These are phyloP conservation scores for Noctua janthina DNA, from an alignment of 2,888 invertebrate genomes.

Conservation along the genomic window DNA sequence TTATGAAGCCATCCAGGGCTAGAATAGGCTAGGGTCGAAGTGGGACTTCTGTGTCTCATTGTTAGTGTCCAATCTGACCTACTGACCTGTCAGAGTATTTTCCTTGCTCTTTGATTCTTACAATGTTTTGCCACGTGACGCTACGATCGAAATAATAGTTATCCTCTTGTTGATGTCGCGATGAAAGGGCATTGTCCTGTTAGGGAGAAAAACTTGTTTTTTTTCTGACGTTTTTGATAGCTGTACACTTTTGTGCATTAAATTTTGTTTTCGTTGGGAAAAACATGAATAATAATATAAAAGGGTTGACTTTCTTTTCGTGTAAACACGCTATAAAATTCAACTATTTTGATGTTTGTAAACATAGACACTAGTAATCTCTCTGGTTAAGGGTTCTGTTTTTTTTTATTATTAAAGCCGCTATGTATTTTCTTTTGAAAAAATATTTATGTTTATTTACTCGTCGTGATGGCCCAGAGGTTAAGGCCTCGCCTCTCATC, in stretches of 20 bases:
- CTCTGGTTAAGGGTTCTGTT: not conserved
- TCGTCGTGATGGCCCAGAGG: too few species aligned
- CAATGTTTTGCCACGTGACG: conserved; percentile 33
- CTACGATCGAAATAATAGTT: conserved; percentile 36
- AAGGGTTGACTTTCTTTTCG: not conserved
- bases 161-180: conserved; percentile 42
- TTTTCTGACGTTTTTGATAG: conserved; percentile 21
- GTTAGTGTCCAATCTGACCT: conserved; percentile 36
- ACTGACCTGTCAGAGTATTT: conserved; percentile 56
- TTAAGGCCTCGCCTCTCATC: too few species aligned
- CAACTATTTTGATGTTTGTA: not conserved
- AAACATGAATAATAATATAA: not conserved
- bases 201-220: conserved; percentile 13
- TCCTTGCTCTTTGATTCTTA: conserved; percentile 33
- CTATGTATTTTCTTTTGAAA: not conserved
- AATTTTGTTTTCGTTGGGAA: conserved; percentile 4
- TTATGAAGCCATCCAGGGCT: not conserved
- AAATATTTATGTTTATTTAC: not conserved
- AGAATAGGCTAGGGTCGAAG: not conserved
- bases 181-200: conserved; percentile 14
- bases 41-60: conserved; percentile 27
- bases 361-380: not conserved
- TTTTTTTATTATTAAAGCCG: not conserved
- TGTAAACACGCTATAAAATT: not conserved
- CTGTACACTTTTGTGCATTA: conserved; percentile 20